These are phyloP conservation scores for Chironomus tentans DNA, from an alignment of 2,888 invertebrate genomes.

Conservation along the genomic window DNA sequence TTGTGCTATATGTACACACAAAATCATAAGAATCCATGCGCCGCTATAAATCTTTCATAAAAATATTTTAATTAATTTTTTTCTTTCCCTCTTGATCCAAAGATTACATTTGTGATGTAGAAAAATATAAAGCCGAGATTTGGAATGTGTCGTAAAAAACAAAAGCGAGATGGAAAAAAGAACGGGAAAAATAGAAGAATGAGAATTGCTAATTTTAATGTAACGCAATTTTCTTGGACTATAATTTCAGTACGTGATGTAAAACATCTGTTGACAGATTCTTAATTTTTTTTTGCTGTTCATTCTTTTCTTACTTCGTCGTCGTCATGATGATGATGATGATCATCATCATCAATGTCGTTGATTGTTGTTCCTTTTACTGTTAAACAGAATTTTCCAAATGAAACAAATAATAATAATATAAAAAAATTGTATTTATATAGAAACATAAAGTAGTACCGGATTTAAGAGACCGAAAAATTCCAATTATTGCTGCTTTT, in stretches of 20 bases:
- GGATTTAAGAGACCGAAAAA: slow-evolving; percentile 20
- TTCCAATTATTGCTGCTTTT: slow-evolving; percentile 25
- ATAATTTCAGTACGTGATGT: slow-evolving; percentile 24
- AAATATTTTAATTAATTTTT: slow-evolving; percentile 27
- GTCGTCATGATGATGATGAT: neutral
- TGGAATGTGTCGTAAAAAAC: neutral
- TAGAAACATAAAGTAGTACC: neutral
- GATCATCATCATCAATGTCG: neutral
- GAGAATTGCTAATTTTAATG: slow-evolving; percentile 20
- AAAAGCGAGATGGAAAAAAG: neutral
- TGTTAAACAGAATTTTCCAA: neutral
- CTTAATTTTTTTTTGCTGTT: neutral
- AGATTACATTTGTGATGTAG: slow-evolving; percentile 6
- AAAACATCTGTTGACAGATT: slow-evolving; percentile 27
- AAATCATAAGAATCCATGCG: slow-evolving; percentile 12
- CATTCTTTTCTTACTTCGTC: neutral
- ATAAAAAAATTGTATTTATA: neutral
- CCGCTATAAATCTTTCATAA: slow-evolving; percentile 23
- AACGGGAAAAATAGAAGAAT: neutral
- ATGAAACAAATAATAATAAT: neutral
- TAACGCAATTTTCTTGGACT: neutral
- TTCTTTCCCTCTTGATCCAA: slow-evolving; percentile 7
- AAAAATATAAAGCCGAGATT: slow-evolving; percentile 11
- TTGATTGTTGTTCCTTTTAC: too few relatives aligned
- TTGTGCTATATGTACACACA: neutral